Evolutionary conservation across 2,113 vertebrate genomes (phyloP).

Genomic region (Microtus montanus): DNA sequence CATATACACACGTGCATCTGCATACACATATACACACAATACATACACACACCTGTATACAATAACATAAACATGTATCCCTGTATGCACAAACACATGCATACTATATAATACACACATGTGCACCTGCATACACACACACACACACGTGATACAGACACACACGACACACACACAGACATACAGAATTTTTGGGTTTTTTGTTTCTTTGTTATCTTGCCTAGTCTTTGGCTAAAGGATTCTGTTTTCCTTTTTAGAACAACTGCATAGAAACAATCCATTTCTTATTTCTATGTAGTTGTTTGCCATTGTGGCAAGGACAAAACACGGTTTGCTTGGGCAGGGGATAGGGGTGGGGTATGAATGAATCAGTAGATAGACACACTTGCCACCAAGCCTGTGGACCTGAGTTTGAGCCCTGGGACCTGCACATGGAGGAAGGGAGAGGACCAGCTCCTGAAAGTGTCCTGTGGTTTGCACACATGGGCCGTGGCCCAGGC

Average conservation of each 20-base stretch:
- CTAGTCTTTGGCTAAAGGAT: background rate
- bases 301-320: background rate
- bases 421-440: background rate
- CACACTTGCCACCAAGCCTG: background rate
- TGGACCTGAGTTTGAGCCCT: background rate
- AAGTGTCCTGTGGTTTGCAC: background rate
- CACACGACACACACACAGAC: background rate
- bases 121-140: background rate
- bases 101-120: no score
- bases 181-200: background rate
- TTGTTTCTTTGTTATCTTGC: background rate
- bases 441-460: background rate
- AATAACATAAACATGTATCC: no score
- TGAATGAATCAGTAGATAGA: background rate
- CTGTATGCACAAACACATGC: accelerated
- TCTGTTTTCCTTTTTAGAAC: background rate
- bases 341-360: no score
- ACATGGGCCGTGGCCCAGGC: background rate
- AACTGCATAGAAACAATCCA: background rate
- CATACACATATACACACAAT: no score
- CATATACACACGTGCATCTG: no score
- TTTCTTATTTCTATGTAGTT: background rate
- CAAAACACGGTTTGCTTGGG: background rate
- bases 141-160: no score
- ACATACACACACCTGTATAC: no score